These are phyloP conservation scores for Rhyacichthys aspro DNA, from an alignment of 2,797 vertebrate genomes.

Conservation along the genomic window DNA sequence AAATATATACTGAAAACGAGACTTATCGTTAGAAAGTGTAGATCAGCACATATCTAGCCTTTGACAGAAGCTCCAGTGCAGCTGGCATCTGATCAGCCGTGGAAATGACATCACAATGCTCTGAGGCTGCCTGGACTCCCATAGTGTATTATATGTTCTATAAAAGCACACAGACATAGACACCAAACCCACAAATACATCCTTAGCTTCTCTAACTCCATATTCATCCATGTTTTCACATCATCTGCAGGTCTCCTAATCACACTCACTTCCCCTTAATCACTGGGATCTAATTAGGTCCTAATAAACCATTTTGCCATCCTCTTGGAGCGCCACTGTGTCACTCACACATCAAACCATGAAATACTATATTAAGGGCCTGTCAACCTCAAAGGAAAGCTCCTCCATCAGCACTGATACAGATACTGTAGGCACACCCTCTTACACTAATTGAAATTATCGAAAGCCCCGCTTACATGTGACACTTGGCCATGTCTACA, in stretches of 20 bases:
- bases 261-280: slow-evolving; percentile 86
- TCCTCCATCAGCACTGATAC: slow-evolving; percentile 71
- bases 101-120: slow-evolving; percentile 62
- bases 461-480: slow-evolving; percentile 73
- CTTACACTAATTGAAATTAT: slow-evolving; percentile 81
- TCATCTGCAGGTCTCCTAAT: slow-evolving; percentile 82
- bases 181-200: slow-evolving; percentile 46
- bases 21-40: too few relatives aligned
- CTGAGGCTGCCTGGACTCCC: slow-evolving; percentile 39
- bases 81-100: slow-evolving; percentile 28
- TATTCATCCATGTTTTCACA: slow-evolving; percentile 81
- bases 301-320: slow-evolving; percentile 83
- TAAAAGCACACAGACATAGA: slow-evolving; percentile 24
- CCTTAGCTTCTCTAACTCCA: slow-evolving; percentile 72
- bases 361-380: slow-evolving; percentile 80
- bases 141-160: slow-evolving; percentile 36
- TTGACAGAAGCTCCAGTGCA: slow-evolving; percentile 35
- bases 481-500: slow-evolving; percentile 72
- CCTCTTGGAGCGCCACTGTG: slow-evolving; percentile 74
- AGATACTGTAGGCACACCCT: slow-evolving; percentile 75
- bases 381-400: slow-evolving; percentile 76
- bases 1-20: slow-evolving; percentile 18
- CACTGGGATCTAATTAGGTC: slow-evolving; percentile 83
- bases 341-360: slow-evolving; percentile 83
- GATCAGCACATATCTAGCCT: too few relatives aligned